phyloP scores from a whole-genome alignment of 2,797 vertebrate genomes.

The Clarias pachynema region DNA sequence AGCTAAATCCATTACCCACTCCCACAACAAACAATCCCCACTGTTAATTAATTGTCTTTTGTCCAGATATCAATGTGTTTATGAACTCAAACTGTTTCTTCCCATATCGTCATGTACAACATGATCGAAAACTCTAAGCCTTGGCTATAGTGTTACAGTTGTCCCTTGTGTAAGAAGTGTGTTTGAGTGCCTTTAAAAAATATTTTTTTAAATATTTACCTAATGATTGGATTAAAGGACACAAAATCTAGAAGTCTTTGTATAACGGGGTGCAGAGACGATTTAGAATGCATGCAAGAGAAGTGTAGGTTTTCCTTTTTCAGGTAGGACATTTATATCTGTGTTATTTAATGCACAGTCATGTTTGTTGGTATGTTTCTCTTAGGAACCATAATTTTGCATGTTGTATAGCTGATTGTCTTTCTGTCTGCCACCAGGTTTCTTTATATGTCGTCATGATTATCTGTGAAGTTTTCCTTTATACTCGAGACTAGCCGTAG shows the following conservation, averaged over 20 bases:
- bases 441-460: slow-evolving; percentile 6
- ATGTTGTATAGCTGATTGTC: slow-evolving; percentile 22
- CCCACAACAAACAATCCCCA: slow-evolving; percentile 30
- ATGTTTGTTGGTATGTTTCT: neutral
- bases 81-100: slow-evolving; percentile 38
- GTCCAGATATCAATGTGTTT: slow-evolving; percentile 52
- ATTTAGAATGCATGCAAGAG: neutral
- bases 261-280: neutral
- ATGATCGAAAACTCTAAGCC: slow-evolving; percentile 65
- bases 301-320: neutral
- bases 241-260: neutral
- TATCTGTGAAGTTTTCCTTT: slow-evolving; percentile 3
- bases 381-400: slow-evolving; percentile 1
- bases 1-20: slow-evolving; percentile 56
- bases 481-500: too few species aligned
- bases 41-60: slow-evolving; percentile 42
- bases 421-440: slow-evolving; percentile 32
- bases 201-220: neutral
- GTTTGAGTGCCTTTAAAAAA: neutral
- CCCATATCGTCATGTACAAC: slow-evolving; percentile 30
- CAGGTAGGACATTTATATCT: neutral
- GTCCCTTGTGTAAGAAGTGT: slow-evolving; percentile 24
- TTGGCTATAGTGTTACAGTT: slow-evolving; percentile 63
- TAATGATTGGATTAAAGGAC: neutral
- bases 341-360: neutral